phyloP scores from a whole-genome alignment of 2,888 invertebrate genomes.

The Plebejus melissa region DNA sequence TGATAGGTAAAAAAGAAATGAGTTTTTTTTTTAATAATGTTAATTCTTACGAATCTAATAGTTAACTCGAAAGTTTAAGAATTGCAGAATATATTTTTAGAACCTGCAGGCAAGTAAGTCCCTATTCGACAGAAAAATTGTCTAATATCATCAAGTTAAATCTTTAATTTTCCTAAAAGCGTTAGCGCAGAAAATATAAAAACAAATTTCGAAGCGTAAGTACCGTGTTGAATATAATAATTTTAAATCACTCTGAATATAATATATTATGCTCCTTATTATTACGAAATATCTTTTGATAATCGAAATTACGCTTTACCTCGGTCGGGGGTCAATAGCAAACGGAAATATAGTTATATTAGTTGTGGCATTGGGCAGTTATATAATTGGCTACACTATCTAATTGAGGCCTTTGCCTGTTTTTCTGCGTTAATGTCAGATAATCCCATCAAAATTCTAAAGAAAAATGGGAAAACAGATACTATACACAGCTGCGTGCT shows the following conservation, averaged over 20 bases:
- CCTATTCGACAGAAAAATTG: background rate
- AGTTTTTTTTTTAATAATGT: background rate
- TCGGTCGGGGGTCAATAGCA: conserved; percentile 22
- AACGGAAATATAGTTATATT: conserved; percentile 15
- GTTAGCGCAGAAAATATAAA: background rate
- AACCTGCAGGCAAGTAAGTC: background rate
- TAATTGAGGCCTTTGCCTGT: no score
- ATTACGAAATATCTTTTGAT: conserved; percentile 10
- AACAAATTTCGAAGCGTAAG: background rate
- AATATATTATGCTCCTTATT: background rate
- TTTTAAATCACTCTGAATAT: background rate
- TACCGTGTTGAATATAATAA: background rate
- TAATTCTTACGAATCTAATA: background rate
- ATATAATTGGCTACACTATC: no score
- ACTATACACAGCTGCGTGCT: no score
- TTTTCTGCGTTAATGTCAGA: no score
- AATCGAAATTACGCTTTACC: conserved; percentile 26
- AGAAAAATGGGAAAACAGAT: no score
- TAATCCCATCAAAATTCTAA: no score
- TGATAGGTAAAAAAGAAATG: background rate
- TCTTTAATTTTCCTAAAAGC: background rate
- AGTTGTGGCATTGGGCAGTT: conserved; percentile 11
- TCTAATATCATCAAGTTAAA: background rate
- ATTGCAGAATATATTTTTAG: background rate
- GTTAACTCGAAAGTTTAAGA: background rate